A percentile compares a stretch with the other conserved stretches of the same genome.
These are phyloP conservation scores for Chiroxiphia lanceolata DNA, from an alignment of 2,797 vertebrate genomes.

Conservation along the genomic window DNA sequence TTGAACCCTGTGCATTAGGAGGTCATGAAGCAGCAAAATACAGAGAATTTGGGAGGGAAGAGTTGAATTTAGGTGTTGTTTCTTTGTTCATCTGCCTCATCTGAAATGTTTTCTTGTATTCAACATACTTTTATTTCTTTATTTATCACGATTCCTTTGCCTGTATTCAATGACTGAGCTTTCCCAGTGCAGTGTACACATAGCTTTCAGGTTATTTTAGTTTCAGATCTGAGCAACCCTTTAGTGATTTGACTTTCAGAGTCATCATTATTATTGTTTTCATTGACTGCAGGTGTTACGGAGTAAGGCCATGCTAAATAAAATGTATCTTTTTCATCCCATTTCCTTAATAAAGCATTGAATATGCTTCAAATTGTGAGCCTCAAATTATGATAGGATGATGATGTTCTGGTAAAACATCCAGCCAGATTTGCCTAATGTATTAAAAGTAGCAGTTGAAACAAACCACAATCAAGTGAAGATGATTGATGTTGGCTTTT, in stretches of 20 bases:
- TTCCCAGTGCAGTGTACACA: background rate
- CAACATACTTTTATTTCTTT: background rate
- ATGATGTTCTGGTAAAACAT: background rate
- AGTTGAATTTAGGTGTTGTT: too few relatives aligned
- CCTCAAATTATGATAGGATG: background rate
- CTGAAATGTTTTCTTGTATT: background rate
- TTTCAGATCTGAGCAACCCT: background rate
- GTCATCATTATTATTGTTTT: background rate
- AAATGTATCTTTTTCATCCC: accelerated
- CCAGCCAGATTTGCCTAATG: background rate
- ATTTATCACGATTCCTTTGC: background rate
- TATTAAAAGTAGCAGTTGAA: background rate
- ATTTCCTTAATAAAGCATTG: background rate
- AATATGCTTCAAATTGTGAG: background rate
- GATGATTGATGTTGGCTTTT: background rate
- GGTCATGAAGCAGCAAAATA: background rate
- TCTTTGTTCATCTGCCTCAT: background rate
- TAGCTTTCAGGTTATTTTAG: background rate
- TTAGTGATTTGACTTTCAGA: background rate
- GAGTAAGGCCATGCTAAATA: background rate
- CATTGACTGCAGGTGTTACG: background rate
- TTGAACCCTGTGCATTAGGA: background rate
- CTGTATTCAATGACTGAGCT: background rate
- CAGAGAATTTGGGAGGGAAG: too few relatives aligned
- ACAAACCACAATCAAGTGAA: background rate